A percentile compares a stretch with the other conserved stretches of the same genome.
These are phyloP conservation scores for Lycocorax pyrrhopterus DNA, from an alignment of 2,113 vertebrate species.

Conservation along the genomic window DNA sequence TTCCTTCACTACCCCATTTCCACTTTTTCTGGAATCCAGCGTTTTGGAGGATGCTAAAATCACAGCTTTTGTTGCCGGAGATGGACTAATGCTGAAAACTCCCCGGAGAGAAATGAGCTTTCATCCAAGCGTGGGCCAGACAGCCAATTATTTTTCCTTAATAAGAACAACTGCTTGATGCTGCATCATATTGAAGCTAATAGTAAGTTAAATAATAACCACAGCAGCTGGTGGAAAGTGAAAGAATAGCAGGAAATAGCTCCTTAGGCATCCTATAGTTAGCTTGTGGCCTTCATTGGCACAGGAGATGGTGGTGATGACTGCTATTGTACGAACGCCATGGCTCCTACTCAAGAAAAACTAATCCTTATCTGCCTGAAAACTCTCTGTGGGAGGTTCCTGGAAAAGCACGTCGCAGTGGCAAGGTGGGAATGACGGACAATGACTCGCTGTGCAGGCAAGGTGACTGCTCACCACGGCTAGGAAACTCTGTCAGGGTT, in stretches of 20 bases:
- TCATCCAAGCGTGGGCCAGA: neutral
- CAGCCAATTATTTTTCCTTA: neutral
- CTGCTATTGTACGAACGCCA: neutral
- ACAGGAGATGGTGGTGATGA: neutral
- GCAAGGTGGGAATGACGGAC: neutral
- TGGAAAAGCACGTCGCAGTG: neutral
- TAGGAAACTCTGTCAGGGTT: neutral
- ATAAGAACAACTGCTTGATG: neutral
- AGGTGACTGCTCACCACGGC: neutral
- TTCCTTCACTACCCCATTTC: neutral
- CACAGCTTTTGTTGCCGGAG: neutral
- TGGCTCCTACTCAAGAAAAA: neutral
- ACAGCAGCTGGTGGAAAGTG: constrained; percentile 43
- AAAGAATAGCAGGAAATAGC: constrained; percentile 55
- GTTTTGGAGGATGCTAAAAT: constrained; percentile 2
- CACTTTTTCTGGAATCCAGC: neutral
- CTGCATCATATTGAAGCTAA: neutral
- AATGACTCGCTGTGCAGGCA: neutral
- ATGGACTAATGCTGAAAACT: neutral
- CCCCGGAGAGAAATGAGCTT: neutral
- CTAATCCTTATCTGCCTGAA: neutral
- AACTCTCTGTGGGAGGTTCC: neutral
- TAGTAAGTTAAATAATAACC: constrained; percentile 17
- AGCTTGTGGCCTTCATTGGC: neutral
- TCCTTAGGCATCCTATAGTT: constrained; percentile 17